phyloP scores from a whole-genome alignment of 1,140 invertebrate genomes.

The Capitella teleta region DNA sequence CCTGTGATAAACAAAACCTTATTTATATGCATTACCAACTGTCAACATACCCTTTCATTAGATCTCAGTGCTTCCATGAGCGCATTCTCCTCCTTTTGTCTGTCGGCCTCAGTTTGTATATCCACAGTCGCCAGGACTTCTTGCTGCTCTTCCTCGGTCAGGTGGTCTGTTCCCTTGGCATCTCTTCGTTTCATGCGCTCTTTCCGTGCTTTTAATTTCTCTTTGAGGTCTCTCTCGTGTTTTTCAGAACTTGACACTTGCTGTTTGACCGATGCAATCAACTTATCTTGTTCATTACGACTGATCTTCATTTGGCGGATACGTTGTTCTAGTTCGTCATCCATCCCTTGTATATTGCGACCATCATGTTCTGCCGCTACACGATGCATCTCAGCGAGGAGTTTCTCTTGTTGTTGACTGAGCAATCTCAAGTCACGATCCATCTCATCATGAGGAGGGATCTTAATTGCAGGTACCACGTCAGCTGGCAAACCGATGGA shows the following conservation, averaged over 20 bases:
- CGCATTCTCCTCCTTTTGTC: constrained; percentile 22
- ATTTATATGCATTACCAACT: no score
- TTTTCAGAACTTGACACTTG: no score
- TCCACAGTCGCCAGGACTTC: constrained; percentile 16
- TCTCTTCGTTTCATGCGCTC: constrained; percentile 13
- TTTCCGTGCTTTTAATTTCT: constrained; percentile 19
- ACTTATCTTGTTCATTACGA: no score
- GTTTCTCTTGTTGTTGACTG: neutral
- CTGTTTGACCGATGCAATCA: no score
- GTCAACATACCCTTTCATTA: constrained; percentile 24
- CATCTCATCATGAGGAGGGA: constrained; percentile 28
- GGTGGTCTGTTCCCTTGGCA: constrained; percentile 16
- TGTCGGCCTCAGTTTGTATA: constrained; percentile 25
- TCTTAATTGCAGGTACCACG: constrained; percentile 21
- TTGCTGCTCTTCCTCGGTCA: constrained; percentile 21
- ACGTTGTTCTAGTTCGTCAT: neutral
- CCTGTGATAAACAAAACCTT: neutral
- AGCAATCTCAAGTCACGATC: constrained; percentile 17
- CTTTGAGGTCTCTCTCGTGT: constrained; percentile 24
- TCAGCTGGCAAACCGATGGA: constrained; percentile 21
- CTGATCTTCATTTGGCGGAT: no score
- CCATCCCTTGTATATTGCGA: neutral
- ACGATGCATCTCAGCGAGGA: neutral
- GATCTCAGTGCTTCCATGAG: constrained; percentile 21
- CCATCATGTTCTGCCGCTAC: neutral